phyloP scores from a whole-genome alignment of 2,888 invertebrate genomes.

The Drosophila flavopinicola region DNA sequence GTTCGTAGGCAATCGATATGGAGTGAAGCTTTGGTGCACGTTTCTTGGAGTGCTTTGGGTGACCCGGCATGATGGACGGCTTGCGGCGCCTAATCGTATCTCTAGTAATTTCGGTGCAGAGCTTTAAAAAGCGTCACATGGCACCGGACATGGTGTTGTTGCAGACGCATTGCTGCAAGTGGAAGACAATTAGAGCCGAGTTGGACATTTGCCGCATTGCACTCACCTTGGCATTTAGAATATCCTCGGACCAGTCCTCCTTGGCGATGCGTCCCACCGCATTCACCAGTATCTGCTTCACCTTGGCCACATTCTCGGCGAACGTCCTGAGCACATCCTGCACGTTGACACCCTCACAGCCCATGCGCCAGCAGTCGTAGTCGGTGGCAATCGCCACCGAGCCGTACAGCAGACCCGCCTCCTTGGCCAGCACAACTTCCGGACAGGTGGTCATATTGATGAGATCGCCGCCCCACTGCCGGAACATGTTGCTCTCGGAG shows the following conservation, averaged over 20 bases:
- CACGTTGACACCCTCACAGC: slow-evolving; percentile 87
- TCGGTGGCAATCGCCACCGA: slow-evolving; percentile 98
- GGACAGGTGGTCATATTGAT: slow-evolving; percentile 99
- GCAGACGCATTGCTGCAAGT: slow-evolving; percentile 78
- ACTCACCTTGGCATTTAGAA: slow-evolving; percentile 87
- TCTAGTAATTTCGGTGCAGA: slow-evolving; percentile 72
- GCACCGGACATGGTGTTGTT: slow-evolving; percentile 80
- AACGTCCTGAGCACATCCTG: slow-evolving; percentile 92
- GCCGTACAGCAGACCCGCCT: slow-evolving; percentile 96
- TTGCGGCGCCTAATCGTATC: slow-evolving; percentile 67
- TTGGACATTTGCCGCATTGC: background rate
- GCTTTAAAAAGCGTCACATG: slow-evolving; percentile 79
- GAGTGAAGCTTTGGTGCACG: slow-evolving; percentile 65
- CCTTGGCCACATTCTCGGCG: slow-evolving; percentile 91
- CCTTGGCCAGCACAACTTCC: slow-evolving; percentile 97
- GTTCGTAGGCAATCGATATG: slow-evolving; percentile 73
- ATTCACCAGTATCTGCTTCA: slow-evolving; percentile 89
- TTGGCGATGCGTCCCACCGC: slow-evolving; percentile 90
- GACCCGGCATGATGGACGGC: slow-evolving; percentile 32
- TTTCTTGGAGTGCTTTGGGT: slow-evolving; percentile 40
- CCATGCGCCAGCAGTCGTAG: slow-evolving; percentile 97
- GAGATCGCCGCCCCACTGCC: slow-evolving; percentile 94
- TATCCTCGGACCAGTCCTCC: slow-evolving; percentile 89
- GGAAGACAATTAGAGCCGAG: background rate
- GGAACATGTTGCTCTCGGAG: slow-evolving; percentile 95